Conservation (phyloP, 1,140 invertebrate genomes). For the Trachymyrmex septentrionalis region DNA sequence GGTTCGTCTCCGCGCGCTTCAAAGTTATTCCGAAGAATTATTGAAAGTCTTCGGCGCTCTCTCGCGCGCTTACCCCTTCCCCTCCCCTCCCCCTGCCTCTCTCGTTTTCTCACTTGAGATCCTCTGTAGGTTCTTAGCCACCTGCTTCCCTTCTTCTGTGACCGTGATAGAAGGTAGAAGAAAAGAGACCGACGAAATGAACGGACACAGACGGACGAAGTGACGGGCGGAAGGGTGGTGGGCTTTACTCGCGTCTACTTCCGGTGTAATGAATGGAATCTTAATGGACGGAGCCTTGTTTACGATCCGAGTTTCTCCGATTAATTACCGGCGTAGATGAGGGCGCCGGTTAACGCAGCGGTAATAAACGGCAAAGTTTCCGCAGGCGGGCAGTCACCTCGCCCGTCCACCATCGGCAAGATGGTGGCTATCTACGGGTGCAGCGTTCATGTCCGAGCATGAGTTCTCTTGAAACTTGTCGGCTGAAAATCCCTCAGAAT, state of each 20-base stretch:
- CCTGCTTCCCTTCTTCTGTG: conserved; percentile 55
- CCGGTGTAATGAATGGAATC: conserved; percentile 81
- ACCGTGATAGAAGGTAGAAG: conserved; percentile 16
- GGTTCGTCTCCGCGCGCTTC: conserved; percentile 68
- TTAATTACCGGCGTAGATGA: conserved; percentile 78
- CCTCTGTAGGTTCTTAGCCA: conserved; percentile 63
- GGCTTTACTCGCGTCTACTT: conserved; percentile 73
- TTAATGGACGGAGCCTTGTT: conserved; percentile 83
- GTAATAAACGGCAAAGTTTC: conserved; percentile 75
- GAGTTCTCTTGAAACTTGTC: conserved; percentile 45
- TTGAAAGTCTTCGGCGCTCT: conserved; percentile 77
- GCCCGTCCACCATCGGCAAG: conserved; percentile 22
- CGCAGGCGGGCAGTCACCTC: conserved; percentile 61
- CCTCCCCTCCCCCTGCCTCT: background rate
- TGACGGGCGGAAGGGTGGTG: conserved; percentile 32
- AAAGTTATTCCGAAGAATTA: conserved; percentile 82
- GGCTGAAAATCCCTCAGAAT: conserved; percentile 62
- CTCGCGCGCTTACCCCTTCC: conserved; percentile 3
- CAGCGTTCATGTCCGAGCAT: conserved; percentile 32
- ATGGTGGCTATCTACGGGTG: conserved; percentile 30
- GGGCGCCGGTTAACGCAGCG: conserved; percentile 67
- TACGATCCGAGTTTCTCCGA: conserved; percentile 82
- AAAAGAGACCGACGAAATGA: conserved; percentile 27
- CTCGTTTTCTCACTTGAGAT: conserved; percentile 53
- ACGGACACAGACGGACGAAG: background rate